These are phyloP conservation scores for Anguilla anguilla DNA, from an alignment of 2,797 vertebrate species.

Conservation along the genomic window DNA sequence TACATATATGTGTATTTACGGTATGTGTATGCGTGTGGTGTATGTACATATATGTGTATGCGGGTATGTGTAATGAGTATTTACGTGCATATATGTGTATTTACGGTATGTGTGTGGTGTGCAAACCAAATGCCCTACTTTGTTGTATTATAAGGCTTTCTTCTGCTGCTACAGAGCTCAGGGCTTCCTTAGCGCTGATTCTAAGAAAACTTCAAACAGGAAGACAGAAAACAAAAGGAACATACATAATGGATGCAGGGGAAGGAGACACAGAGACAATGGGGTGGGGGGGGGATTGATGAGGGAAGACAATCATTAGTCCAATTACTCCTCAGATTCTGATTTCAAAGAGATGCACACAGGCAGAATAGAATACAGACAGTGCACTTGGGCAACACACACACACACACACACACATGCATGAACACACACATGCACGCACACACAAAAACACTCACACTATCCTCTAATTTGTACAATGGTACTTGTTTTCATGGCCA, in stretches of 20 bases:
- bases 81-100: neutral
- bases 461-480: neutral
- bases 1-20: neutral
- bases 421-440: neutral
- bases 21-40: neutral
- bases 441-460: neutral
- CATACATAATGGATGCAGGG: neutral
- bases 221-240: neutral
- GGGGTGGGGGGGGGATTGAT: neutral
- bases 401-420: neutral
- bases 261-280: neutral
- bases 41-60: neutral
- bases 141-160: neutral
- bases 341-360: neutral
- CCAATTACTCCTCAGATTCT: conserved; percentile 3
- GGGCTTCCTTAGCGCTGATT: neutral
- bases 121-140: neutral
- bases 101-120: neutral
- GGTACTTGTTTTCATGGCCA: neutral
- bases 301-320: neutral
- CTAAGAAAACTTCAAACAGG: conserved; percentile 11
- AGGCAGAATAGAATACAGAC: neutral
- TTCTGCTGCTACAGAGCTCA: neutral
- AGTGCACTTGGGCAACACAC: neutral
- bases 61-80: neutral